These are phyloP conservation scores for Umimayanthus kanabou DNA, from an alignment of 92 coral and sea anemone species.

Conservation along the genomic window DNA sequence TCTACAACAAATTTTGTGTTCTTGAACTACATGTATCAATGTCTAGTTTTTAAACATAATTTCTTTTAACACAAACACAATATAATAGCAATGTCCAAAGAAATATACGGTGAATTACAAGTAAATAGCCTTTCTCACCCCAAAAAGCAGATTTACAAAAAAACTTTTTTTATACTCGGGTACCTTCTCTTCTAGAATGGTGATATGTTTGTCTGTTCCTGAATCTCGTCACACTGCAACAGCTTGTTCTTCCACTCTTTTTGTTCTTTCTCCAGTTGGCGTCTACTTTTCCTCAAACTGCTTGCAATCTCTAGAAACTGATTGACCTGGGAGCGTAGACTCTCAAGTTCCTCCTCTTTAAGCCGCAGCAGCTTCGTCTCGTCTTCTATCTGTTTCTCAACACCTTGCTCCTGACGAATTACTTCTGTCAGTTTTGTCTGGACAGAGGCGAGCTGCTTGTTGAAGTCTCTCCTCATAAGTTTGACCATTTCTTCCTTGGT, in stretches of 20 bases:
- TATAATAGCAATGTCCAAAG: too few relatives aligned
- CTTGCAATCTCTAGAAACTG: neutral
- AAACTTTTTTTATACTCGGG: too few relatives aligned
- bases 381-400: neutral
- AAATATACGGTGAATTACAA: too few relatives aligned
- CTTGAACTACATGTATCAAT: too few relatives aligned
- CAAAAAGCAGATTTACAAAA: too few relatives aligned
- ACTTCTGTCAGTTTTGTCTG: neutral
- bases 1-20: too few relatives aligned
- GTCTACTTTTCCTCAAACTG: neutral
- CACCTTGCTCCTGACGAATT: neutral
- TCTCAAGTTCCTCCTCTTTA: neutral
- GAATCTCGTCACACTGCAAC: neutral
- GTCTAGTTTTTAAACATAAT: too few relatives aligned
- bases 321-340: neutral
- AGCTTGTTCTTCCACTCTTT: neutral
- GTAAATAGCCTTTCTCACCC: too few relatives aligned
- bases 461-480: neutral
- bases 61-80: too few relatives aligned
- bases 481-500: conserved; percentile 11
- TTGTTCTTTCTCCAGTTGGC: neutral
- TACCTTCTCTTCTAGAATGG: too few relatives aligned
- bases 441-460: neutral
- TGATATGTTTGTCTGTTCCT: neutral
- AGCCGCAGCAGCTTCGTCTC: neutral